Conservation (phyloP, 2,888 invertebrate genomes). For the Oscheius onirici region DNA sequence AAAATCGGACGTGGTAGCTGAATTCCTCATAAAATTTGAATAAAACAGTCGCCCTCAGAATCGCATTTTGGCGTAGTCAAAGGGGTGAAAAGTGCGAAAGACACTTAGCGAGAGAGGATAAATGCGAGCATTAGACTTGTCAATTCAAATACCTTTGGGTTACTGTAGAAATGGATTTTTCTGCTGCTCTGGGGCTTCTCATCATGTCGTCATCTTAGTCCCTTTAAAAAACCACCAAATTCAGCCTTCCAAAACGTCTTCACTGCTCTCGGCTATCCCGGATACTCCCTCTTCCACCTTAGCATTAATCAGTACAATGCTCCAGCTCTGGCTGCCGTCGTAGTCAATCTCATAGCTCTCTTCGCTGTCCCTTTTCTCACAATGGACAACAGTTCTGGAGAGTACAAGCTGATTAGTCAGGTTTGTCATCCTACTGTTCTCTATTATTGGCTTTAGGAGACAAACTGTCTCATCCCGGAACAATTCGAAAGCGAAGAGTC, state of each 20-base stretch:
- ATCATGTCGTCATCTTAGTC: too few relatives aligned
- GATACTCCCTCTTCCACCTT: background rate
- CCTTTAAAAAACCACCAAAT: background rate
- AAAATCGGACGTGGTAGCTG: too few relatives aligned
- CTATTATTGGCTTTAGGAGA: background rate
- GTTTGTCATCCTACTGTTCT: background rate
- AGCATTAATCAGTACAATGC: conserved; percentile 1
- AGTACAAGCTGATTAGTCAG: background rate
- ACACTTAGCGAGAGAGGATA: too few relatives aligned
- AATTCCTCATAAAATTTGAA: too few relatives aligned
- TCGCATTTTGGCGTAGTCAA: too few relatives aligned
- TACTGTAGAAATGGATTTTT: too few relatives aligned
- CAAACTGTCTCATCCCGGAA: background rate
- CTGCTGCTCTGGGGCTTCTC: too few relatives aligned
- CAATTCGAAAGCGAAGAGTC: background rate
- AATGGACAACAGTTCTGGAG: background rate
- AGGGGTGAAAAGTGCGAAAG: too few relatives aligned
- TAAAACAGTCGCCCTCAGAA: too few relatives aligned
- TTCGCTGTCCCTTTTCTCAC: background rate
- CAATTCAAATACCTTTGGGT: too few relatives aligned
- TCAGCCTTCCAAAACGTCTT: conserved; percentile 10
- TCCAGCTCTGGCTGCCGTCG: background rate
- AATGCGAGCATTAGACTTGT: too few relatives aligned
- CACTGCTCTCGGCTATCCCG: conserved; percentile 1
- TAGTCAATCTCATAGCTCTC: background rate